These are phyloP conservation scores for Clavelina lepadiformis DNA, from an alignment of 23 tunicate species.

Conservation along the genomic window DNA sequence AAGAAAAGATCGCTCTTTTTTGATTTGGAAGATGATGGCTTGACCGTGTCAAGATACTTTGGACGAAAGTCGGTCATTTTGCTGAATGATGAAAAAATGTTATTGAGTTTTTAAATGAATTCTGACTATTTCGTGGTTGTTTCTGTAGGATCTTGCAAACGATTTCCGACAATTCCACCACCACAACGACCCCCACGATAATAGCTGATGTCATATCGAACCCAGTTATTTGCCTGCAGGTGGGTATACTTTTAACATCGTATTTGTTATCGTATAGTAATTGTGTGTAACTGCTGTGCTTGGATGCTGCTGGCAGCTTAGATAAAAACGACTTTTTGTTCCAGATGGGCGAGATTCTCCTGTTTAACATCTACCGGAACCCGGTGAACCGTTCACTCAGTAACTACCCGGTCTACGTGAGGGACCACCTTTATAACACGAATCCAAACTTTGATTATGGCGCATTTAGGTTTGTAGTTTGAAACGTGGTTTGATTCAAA, in stretches of 20 bases:
- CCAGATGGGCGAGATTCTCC: conserved; percentile 68
- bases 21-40: conserved; percentile 17
- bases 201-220: conserved; percentile 27
- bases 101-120: background rate
- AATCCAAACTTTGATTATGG: conserved; percentile 95
- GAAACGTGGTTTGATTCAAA: too few species aligned
- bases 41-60: conserved; percentile 38
- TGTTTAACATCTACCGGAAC: conserved; percentile 62
- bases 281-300: too few species aligned
- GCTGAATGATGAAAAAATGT: conserved; percentile 12
- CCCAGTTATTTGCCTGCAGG: conserved; percentile 83
- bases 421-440: conserved; percentile 86
- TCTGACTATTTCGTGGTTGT: background rate
- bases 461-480: conserved; percentile 79
- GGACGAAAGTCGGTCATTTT: conserved; percentile 40
- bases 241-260: conserved; percentile 3
- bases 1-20: conserved; percentile 36
- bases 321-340: background rate
- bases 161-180: background rate
- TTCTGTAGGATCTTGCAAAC: conserved; percentile 32
- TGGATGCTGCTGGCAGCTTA: too few species aligned
- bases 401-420: conserved; percentile 87
- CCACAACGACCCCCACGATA: conserved; percentile 3
- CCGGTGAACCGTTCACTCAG: conserved; percentile 35
- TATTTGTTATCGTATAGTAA: too few species aligned